phyloP scores from a whole-genome alignment of 64 coral and sea anemone species.

The Pocillopora verrucosa region DNA sequence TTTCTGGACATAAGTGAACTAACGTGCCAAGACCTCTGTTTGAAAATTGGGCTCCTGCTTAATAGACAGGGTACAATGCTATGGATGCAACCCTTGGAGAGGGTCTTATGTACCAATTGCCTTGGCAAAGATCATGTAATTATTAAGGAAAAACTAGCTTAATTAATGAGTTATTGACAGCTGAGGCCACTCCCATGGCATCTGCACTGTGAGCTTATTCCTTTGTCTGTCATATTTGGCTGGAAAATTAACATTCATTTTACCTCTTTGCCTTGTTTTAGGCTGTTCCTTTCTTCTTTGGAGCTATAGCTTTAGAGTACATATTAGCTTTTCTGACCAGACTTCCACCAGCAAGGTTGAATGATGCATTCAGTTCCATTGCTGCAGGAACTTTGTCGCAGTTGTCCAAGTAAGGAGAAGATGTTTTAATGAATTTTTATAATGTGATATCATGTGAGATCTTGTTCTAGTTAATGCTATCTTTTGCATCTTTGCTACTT shows the following conservation, averaged over 20 bases:
- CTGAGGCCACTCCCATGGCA: no score
- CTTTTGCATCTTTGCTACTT: no score
- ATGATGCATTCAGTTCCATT: slow-evolving; percentile 68
- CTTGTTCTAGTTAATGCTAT: neutral
- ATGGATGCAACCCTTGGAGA: no score
- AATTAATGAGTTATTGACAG: no score
- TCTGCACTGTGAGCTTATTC: neutral
- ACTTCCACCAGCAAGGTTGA: slow-evolving; percentile 54
- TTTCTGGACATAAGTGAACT: no score
- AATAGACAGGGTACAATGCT: no score
- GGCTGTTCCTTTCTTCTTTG: slow-evolving; percentile 62
- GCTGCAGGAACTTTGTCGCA: slow-evolving; percentile 57
- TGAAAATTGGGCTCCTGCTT: no score
- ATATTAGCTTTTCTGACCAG: slow-evolving; percentile 40
- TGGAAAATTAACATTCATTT: neutral
- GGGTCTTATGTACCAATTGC: no score
- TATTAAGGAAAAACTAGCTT: no score
- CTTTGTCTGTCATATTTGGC: no score
- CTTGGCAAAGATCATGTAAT: no score
- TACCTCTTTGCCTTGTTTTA: neutral
- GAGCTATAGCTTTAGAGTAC: slow-evolving; percentile 57
- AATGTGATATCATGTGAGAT: neutral
- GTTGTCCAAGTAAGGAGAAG: slow-evolving; percentile 56
- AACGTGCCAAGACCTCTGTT: no score
- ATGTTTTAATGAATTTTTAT: neutral